Evolutionary conservation across 2,888 invertebrate species (phyloP).

Genomic region (Epicampocera succincta): DNA sequence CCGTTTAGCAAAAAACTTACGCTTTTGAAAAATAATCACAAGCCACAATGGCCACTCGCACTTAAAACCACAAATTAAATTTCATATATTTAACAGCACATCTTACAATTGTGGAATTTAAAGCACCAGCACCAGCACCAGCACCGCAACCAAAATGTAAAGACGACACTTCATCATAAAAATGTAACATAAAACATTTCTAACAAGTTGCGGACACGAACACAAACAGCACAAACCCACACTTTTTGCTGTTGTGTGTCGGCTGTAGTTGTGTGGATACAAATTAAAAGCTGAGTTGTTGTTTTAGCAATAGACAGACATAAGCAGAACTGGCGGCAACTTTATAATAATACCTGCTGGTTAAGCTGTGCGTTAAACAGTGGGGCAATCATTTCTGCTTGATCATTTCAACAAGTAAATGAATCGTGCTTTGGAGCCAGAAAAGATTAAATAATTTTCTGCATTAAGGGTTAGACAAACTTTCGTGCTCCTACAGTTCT

Average conservation of each 20-base stretch:
- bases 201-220: conserved; percentile 21
- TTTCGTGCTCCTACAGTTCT: too few relatives aligned
- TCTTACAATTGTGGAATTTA: conserved; percentile 17
- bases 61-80: conserved; percentile 5
- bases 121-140: too few relatives aligned
- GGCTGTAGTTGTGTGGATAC: neutral
- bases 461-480: too few relatives aligned
- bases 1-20: too few relatives aligned
- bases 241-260: too few relatives aligned
- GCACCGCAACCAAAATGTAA: conserved; percentile 17
- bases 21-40: too few relatives aligned
- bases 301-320: conserved; percentile 56
- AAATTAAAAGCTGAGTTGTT: conserved; percentile 61
- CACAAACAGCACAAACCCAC: too few relatives aligned
- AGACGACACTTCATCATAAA: conserved; percentile 12
- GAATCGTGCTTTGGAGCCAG: too few relatives aligned
- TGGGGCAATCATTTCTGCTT: neutral
- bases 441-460: too few relatives aligned
- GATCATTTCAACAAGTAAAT: too few relatives aligned
- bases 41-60: too few relatives aligned
- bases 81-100: too few relatives aligned
- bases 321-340: conserved; percentile 6
- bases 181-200: conserved; percentile 39
- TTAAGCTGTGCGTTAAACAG: conserved; percentile 18
- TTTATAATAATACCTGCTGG: conserved; percentile 5